These are phyloP conservation scores for Micromesistius poutassou DNA, from an alignment of 2,797 vertebrate species.

Conservation along the genomic window DNA sequence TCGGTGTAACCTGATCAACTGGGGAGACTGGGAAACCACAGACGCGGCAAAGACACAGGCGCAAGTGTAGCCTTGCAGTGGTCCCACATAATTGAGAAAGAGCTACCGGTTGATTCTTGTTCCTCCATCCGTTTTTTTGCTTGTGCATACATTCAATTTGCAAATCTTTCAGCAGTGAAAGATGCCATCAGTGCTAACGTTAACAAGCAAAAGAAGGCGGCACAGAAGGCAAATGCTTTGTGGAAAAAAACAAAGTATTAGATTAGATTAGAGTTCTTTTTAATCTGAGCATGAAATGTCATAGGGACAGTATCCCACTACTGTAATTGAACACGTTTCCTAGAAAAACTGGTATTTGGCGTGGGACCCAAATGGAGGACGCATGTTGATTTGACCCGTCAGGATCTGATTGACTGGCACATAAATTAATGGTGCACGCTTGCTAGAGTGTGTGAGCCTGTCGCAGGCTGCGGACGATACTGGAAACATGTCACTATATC, in stretches of 20 bases:
- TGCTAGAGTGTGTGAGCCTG: neutral
- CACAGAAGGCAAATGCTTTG: neutral
- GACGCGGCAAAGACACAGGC: neutral
- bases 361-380: neutral
- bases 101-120: neutral
- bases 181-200: no score
- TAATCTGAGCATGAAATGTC: no score
- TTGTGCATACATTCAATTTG: neutral
- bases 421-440: no score
- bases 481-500: no score
- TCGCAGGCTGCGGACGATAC: neutral
- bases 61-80: no score
- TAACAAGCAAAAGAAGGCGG: no score
- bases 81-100: neutral
- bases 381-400: neutral
- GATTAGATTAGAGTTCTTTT: neutral
- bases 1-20: slow-evolving; percentile 70
- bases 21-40: slow-evolving; percentile 32
- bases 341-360: neutral
- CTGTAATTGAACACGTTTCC: neutral
- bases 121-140: neutral
- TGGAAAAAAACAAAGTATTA: neutral
- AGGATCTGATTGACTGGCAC: neutral
- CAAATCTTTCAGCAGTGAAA: neutral
- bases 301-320: neutral